Percentiles rank a stretch among this genome's conserved stretches.
Conservation (phyloP, 2,797 vertebrate species). For the Sparidentex hasta region DNA sequence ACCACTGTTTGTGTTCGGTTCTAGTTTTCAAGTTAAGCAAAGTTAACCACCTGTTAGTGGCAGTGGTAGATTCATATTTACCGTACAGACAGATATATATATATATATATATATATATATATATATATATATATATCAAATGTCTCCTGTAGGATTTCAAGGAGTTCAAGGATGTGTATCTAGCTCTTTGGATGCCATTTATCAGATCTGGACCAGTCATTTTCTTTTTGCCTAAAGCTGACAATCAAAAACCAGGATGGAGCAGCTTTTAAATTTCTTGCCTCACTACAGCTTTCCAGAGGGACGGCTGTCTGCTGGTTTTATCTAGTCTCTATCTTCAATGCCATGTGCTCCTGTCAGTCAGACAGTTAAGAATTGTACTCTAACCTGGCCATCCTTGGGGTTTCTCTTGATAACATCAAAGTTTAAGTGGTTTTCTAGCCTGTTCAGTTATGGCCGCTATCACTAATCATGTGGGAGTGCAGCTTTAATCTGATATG, state of each 20-base stretch:
- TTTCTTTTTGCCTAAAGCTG: slow-evolving; percentile 8
- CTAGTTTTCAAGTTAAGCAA: too few relatives aligned
- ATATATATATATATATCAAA: too few relatives aligned
- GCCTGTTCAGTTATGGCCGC: not conserved
- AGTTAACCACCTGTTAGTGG: too few relatives aligned
- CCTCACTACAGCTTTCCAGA: slow-evolving; percentile 5
- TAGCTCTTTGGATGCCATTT: not conserved
- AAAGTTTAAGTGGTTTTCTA: not conserved
- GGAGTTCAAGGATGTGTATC: not conserved
- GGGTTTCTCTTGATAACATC: not conserved
- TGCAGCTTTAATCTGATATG: slow-evolving; percentile 46
- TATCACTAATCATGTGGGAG: not conserved
- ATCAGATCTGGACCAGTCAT: not conserved
- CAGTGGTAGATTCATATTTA: too few relatives aligned
- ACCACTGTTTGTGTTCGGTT: too few relatives aligned
- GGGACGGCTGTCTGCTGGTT: not conserved
- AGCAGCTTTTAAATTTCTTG: slow-evolving; percentile 26
- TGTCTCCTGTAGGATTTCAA: too few relatives aligned
- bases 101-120: too few relatives aligned
- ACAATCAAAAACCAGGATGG: not conserved
- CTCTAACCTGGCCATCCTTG: not conserved
- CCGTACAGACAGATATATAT: not conserved
- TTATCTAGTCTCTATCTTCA: slow-evolving; percentile 3
- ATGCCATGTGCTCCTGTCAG: not conserved
- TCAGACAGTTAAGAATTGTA: not conserved